A percentile compares a stretch with the other conserved stretches of the same genome.
phyloP scores from a whole-genome alignment of 2,888 invertebrate species.

The Meta bourneti region DNA sequence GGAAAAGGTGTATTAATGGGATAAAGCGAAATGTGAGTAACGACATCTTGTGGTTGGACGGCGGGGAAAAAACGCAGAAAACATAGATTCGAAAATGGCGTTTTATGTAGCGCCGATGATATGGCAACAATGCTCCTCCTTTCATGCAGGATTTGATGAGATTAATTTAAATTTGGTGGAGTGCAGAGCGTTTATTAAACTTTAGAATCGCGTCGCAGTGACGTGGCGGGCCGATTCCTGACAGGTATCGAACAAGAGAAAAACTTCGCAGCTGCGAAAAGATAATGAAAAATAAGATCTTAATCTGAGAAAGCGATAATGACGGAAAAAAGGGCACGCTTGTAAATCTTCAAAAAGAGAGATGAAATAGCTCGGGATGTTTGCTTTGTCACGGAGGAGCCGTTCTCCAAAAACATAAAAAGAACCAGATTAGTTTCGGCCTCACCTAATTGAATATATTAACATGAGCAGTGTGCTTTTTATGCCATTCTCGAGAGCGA shows the following conservation, averaged over 20 bases:
- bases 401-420: background rate
- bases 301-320: background rate
- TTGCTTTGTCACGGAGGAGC: background rate
- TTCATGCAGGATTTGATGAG: background rate
- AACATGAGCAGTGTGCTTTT: background rate
- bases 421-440: background rate
- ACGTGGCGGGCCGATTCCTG: background rate
- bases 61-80: conserved; percentile 9
- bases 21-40: conserved; percentile 34
- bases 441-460: background rate
- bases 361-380: background rate
- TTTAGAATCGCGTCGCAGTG: background rate
- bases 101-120: background rate
- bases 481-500: background rate
- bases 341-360: background rate
- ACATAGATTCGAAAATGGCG: background rate
- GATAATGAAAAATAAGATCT: conserved; percentile 1
- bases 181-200: background rate
- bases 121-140: conserved; percentile 8
- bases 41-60: conserved; percentile 4
- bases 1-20: conserved; percentile 54
- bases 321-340: background rate
- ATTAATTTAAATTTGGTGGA: conserved; percentile 3
- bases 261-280: background rate
- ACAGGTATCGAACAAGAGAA: background rate